Percentiles rank a stretch among this genome's conserved stretches.
Conservation (phyloP, 2,113 vertebrate species). For the Raphicerus campestris region DNA sequence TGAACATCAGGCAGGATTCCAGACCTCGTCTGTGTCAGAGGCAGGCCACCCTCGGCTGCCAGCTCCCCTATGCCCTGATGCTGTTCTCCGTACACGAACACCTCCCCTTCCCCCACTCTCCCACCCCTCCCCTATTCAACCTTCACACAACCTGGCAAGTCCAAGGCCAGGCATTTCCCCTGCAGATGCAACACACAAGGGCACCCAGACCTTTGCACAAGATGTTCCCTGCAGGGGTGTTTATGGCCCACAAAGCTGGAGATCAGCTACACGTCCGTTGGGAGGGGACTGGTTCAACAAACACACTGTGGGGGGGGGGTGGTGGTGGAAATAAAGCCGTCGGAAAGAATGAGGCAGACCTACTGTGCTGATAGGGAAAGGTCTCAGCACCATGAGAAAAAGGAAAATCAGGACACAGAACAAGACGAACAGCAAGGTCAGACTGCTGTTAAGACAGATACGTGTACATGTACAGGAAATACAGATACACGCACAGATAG, state of each 20-base stretch:
- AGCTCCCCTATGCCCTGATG: background rate
- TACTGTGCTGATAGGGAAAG: background rate
- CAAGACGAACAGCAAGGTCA: fast-evolving
- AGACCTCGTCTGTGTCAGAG: fast-evolving
- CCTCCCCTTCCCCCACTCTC: background rate
- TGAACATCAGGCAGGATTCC: background rate
- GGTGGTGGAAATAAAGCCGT: background rate
- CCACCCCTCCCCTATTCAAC: background rate
- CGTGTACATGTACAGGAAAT: fast-evolving
- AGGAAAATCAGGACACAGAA: background rate
- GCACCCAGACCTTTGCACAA: fast-evolving
- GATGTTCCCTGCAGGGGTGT: fast-evolving
- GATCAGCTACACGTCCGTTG: fast-evolving
- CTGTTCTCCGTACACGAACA: fast-evolving
- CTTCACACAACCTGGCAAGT: background rate
- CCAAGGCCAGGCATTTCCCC: background rate
- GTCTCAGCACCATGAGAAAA: background rate
- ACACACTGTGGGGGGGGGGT: background rate
- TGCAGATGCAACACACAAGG: fast-evolving
- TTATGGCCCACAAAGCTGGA: fast-evolving
- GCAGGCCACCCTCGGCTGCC: background rate
- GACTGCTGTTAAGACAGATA: background rate
- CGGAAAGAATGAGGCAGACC: background rate
- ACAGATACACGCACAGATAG: background rate
- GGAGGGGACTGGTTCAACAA: background rate